A percentile compares a stretch with the other conserved stretches of the same genome.
Evolutionary conservation across 2,113 vertebrate genomes (phyloP).

Genomic region (Ictidomys tridecemlineatus): DNA sequence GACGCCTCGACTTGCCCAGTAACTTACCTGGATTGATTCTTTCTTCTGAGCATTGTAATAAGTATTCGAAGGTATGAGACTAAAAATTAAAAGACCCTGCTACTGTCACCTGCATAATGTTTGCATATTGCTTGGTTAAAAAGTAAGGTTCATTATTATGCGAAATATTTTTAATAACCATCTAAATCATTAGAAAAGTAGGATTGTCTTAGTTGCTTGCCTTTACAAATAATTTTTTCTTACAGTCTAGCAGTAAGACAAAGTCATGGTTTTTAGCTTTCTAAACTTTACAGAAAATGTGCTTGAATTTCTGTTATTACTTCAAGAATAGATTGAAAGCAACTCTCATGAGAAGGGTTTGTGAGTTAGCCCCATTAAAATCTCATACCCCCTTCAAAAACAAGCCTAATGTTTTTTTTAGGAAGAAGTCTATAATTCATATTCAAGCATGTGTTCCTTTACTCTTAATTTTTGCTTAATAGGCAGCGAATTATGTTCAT

Average conservation of each 20-base stretch:
- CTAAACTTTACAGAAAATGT: conserved; percentile 20
- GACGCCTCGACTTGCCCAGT: conserved; percentile 96
- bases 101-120: background rate
- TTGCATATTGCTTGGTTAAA: background rate
- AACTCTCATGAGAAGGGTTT: background rate
- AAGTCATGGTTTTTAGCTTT: background rate
- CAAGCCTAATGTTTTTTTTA: background rate
- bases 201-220: conserved; percentile 1
- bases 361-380: background rate
- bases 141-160: background rate
- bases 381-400: background rate
- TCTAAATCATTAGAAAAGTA: background rate
- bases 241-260: background rate
- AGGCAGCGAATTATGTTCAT: background rate
- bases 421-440: background rate
- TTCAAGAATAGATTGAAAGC: conserved; percentile 36
- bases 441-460: background rate
- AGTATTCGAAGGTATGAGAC: conserved; percentile 92
- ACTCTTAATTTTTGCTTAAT: conserved; percentile 27
- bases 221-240: conserved; percentile 52
- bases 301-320: background rate
- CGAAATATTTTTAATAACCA: conserved; percentile 6
- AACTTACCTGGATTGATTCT: conserved; percentile 96
- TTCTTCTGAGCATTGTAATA: conserved; percentile 95
- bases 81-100: background rate